Percentiles rank a stretch among this genome's conserved stretches.
Evolutionary conservation across 92 coral and sea anemone species (phyloP).

Genomic region (Siderastrea radians): DNA sequence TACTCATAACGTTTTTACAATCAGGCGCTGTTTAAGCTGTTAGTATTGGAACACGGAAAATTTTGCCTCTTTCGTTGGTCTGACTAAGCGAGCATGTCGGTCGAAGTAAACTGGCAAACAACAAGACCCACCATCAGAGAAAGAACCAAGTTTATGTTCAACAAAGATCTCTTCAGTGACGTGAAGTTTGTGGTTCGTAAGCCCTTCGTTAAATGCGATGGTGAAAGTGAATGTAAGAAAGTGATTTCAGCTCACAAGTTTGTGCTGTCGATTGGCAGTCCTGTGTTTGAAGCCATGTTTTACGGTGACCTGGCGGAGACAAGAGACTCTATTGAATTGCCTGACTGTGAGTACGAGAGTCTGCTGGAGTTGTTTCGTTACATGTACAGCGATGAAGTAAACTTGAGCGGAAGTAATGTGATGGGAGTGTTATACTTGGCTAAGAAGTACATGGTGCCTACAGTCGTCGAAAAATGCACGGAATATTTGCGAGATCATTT

Average conservation of each 20-base stretch:
- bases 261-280: constrained; percentile 62
- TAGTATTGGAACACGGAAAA: too few species aligned
- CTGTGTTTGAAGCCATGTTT: constrained; percentile 86
- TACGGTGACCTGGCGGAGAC: constrained; percentile 83
- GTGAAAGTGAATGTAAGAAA: constrained; percentile 45
- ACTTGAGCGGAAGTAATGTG: constrained; percentile 68
- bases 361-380: constrained; percentile 75
- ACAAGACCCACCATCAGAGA: too few species aligned
- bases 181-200: too few species aligned
- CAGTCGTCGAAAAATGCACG: constrained; percentile 65
- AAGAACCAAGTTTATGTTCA: too few species aligned
- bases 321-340: constrained; percentile 64
- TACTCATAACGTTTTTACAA: too few species aligned
- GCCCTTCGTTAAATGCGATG: neutral
- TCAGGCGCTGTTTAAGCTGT: too few species aligned
- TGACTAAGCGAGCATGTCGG: too few species aligned
- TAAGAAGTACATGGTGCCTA: constrained; percentile 77
- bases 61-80: too few species aligned
- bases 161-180: too few species aligned
- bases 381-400: constrained; percentile 76
- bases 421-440: constrained; percentile 83
- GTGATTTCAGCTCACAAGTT: constrained; percentile 60
- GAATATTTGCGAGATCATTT: constrained; percentile 62
- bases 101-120: too few species aligned
- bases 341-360: constrained; percentile 77